phyloP scores from a whole-genome alignment of 2,888 invertebrate species.

The Oxycera nigricornis region DNA sequence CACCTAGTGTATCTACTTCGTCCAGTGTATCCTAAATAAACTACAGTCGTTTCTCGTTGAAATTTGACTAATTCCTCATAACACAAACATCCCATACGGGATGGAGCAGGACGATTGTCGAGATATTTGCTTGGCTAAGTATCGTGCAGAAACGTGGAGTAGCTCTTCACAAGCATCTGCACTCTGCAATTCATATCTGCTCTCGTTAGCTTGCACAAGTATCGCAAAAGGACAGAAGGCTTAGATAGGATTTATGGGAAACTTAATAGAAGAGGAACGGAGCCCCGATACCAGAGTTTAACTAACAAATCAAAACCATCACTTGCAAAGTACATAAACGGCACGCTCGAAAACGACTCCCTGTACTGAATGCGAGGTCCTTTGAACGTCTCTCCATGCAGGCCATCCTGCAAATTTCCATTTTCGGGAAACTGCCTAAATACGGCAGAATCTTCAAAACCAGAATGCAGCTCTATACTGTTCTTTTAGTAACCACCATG shows the following conservation, averaged over 20 bases:
- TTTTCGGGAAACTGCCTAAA: conserved; percentile 28
- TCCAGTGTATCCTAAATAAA: neutral
- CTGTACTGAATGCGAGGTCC: neutral
- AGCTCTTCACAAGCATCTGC: neutral
- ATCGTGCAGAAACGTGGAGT: neutral
- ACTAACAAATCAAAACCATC: conserved; percentile 36
- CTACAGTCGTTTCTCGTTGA: conserved; percentile 17
- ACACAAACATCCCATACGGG: neutral
- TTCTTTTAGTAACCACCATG: neutral
- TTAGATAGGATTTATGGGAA: conserved; percentile 27
- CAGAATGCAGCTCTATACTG: neutral
- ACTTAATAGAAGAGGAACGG: neutral
- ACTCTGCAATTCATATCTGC: conserved; percentile 27
- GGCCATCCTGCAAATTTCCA: neutral
- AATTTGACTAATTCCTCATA: conserved; percentile 23
- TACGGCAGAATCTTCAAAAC: conserved; percentile 23
- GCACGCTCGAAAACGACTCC: neutral
- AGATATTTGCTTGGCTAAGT: neutral
- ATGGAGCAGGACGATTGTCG: neutral
- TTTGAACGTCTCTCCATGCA: neutral
- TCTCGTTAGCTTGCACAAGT: neutral
- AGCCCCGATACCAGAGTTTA: neutral
- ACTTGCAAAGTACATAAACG: conserved; percentile 29
- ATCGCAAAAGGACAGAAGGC: neutral
- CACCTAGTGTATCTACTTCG: neutral